These are phyloP conservation scores for Halictus ligatus DNA, from an alignment of 2,888 invertebrate genomes.

Conservation along the genomic window DNA sequence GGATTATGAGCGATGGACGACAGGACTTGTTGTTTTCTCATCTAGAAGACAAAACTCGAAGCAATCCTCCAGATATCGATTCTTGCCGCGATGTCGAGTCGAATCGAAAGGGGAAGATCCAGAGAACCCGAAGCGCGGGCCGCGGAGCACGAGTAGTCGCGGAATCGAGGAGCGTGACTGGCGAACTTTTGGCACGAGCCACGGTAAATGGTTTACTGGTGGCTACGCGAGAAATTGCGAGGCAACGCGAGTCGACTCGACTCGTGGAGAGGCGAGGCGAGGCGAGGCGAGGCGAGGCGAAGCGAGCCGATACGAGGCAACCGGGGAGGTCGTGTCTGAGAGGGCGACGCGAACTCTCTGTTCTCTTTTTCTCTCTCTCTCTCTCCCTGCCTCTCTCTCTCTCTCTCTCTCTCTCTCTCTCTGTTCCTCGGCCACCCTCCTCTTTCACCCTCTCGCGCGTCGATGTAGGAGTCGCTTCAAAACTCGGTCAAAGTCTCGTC, in stretches of 20 bases:
- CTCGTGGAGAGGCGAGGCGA: too few relatives aligned
- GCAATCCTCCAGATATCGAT: background rate
- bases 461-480: conserved; percentile 79
- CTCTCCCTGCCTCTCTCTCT: background rate
- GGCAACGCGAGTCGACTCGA: conserved; percentile 34
- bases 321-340: conserved; percentile 71
- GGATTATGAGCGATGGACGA: too few relatives aligned
- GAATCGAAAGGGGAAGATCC: background rate
- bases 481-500: conserved; percentile 84
- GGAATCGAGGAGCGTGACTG: conserved; percentile 52
- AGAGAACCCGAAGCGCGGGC: background rate
- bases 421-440: conserved; percentile 29
- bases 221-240: conserved; percentile 63
- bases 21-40: too few relatives aligned
- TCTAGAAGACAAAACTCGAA: too few relatives aligned
- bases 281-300: conserved; percentile 32
- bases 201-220: conserved; percentile 65
- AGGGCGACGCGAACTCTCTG: conserved; percentile 60
- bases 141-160: background rate
- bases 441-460: conserved; percentile 44
- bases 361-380: background rate
- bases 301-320: conserved; percentile 57
- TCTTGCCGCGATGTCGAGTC: background rate
- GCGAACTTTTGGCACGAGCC: conserved; percentile 67
- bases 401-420: background rate